Evolutionary conservation across 2,888 invertebrate genomes (phyloP).

Genomic region (Eutolmus rufibarbis): DNA sequence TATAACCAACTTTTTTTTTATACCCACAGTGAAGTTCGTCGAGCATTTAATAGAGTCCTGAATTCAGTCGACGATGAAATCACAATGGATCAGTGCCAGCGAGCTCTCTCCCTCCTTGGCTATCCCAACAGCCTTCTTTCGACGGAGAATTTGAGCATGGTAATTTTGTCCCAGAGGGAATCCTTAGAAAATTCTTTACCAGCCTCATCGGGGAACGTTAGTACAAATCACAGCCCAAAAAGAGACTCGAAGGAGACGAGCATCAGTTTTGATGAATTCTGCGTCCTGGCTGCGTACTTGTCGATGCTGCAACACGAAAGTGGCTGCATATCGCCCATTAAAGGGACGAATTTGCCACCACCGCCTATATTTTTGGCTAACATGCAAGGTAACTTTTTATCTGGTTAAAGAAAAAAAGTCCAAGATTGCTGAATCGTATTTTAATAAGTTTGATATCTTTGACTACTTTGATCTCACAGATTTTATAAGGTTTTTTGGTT

Average conservation of each 20-base stretch:
- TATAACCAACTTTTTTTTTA: background rate
- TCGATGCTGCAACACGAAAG: conserved; percentile 62
- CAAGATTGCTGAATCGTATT: too few species aligned
- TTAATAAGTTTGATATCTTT: too few species aligned
- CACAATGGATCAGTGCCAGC: conserved; percentile 61
- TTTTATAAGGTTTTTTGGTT: too few species aligned
- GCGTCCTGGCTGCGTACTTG: conserved; percentile 61
- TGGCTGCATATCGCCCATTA: conserved; percentile 63
- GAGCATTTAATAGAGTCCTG: conserved; percentile 62
- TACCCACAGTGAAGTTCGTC: conserved; percentile 59
- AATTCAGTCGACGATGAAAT: conserved; percentile 55
- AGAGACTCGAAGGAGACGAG: conserved; percentile 14
- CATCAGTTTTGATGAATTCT: conserved; percentile 62
- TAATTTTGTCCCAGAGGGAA: conserved; percentile 58
- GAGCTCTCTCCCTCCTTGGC: conserved; percentile 61
- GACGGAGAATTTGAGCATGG: conserved; percentile 59
- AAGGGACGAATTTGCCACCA: conserved; percentile 62
- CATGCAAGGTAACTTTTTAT: conserved; percentile 55
- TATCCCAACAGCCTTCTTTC: conserved; percentile 62
- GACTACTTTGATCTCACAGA: too few species aligned
- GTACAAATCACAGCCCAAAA: conserved; percentile 50
- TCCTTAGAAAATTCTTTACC: conserved; percentile 45
- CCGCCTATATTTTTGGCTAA: conserved; percentile 62
- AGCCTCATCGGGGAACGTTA: conserved; percentile 47
- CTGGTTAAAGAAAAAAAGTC: too few species aligned